Base-by-base conservation (phyloP, 1,140 invertebrate genomes). In the Danaus plexippus region DNA sequence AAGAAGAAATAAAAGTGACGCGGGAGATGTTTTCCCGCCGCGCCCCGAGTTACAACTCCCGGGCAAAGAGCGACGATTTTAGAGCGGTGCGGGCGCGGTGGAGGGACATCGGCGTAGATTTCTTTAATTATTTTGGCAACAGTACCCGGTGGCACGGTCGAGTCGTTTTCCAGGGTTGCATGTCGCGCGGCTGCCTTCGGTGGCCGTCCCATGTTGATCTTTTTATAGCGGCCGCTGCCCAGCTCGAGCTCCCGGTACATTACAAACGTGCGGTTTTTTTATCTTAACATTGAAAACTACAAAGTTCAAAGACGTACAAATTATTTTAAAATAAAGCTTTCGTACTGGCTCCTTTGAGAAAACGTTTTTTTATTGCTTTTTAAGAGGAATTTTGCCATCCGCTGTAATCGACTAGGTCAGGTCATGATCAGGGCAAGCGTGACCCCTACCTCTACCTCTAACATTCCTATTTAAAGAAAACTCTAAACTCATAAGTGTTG, bases 51-150 rank as follows among this genome's bases (percentile, higher is more conserved):
- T 80, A 63, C 76, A 78, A 88, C 86, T 89, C 89, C 88, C 87
- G 80, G 78, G 84, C 87, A 88, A 87, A 91, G 90, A 91, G 89
- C 84, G 88, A 91, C 90, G 88, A 86, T 91, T 92, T 92, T 92
- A 92, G 91, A 90, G 90, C 90, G 88, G 88, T 87, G 85, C 83
- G 78, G 81, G 80, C 88, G 80, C 81, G 73, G 81, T 73, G 80
- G 81, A 84, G 81, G 77, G 81, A 85, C 79, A 85, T 73, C 75
- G 72, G 68, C 86, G 88, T 87, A 88, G 87, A 89, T 89, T 91
- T 91, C 90, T 90, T 90, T 91, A 92, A 91, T 92, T 91, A 91
- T 92, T 92, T 92, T 92, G 91, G 91, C 91, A 92, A 89, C 88
- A 88, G 85, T 85, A 83, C 80, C 80, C 80, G 82, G 86, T 86